Evolutionary conservation across 2,888 invertebrate genomes (phyloP).

Genomic region (Ennomos fuscantarius): DNA sequence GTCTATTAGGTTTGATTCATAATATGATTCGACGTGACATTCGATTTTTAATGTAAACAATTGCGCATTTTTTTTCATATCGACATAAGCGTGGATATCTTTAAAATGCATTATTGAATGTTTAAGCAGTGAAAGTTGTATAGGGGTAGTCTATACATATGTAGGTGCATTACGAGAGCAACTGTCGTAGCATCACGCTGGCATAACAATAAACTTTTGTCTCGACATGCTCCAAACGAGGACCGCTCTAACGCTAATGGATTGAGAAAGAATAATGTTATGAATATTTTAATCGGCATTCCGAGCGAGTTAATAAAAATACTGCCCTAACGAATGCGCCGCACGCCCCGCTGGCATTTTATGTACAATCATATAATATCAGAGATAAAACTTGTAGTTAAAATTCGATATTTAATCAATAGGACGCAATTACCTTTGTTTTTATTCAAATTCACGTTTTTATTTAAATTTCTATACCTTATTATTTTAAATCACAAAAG

Average conservation of each 20-base stretch:
- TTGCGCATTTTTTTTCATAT: background rate
- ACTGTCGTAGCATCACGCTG: constrained; percentile 37
- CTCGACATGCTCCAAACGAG: constrained; percentile 44
- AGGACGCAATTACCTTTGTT: constrained; percentile 41
- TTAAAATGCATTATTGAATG: constrained; percentile 15
- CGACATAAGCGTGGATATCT: constrained; percentile 9
- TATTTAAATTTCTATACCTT: constrained; percentile 21
- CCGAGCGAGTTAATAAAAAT: constrained; percentile 80
- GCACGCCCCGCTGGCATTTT: constrained; percentile 74
- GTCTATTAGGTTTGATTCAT: background rate
- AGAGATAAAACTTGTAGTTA: constrained; percentile 60
- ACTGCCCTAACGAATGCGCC: constrained; percentile 73
- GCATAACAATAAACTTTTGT: constrained; percentile 52
- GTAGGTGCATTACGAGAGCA: constrained; percentile 24
- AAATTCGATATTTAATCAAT: constrained; percentile 60
- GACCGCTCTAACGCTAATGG: constrained; percentile 60
- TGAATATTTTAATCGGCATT: constrained; percentile 79
- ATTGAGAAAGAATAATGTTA: constrained; percentile 70
- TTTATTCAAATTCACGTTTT: constrained; percentile 36
- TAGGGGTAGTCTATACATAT: constrained; percentile 15
- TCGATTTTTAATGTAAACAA: constrained; percentile 3
- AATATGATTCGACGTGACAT: background rate
- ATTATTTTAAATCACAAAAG: constrained; percentile 35
- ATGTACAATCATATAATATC: constrained; percentile 76
- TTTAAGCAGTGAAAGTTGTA: constrained; percentile 29